These are phyloP conservation scores for Pterois miles DNA, from an alignment of 2,797 vertebrate genomes.

Conservation along the genomic window DNA sequence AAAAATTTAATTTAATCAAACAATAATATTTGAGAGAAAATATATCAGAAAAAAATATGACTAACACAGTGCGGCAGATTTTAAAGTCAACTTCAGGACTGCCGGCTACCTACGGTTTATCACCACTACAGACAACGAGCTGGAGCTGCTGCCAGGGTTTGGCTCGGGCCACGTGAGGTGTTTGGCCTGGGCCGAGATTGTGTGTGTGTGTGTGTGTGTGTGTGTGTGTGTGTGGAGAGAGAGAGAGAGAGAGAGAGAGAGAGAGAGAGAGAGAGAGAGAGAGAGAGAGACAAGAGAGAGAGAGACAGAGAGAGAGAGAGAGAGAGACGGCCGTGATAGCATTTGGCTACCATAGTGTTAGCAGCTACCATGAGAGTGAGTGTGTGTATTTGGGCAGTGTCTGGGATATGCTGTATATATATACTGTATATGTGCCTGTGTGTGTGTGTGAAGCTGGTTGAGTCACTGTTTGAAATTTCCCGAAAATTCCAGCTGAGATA, in stretches of 20 bases:
- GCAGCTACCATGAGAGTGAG: slow-evolving; percentile 25
- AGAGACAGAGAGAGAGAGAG: slow-evolving; percentile 20
- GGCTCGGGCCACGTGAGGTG: slow-evolving; percentile 63
- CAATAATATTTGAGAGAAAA: neutral
- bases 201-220: slow-evolving; percentile 8
- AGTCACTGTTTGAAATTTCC: slow-evolving; percentile 76
- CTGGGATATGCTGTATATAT: slow-evolving; percentile 29
- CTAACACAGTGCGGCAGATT: slow-evolving; percentile 8
- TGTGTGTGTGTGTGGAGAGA: slow-evolving; percentile 4
- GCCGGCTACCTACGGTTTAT: slow-evolving; percentile 45
- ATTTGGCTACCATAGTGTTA: slow-evolving; percentile 60
- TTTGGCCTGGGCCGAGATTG: slow-evolving; percentile 64
- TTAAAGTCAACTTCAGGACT: slow-evolving; percentile 20
- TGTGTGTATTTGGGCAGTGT: slow-evolving; percentile 54
- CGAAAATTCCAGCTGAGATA: slow-evolving; percentile 80
- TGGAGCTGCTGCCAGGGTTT: slow-evolving; percentile 68
- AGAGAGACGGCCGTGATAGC: slow-evolving; percentile 49
- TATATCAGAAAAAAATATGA: slow-evolving; percentile 4
- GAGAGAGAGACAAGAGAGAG: slow-evolving; percentile 18
- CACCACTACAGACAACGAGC: slow-evolving; percentile 58
- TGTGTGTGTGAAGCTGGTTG: slow-evolving; percentile 40
- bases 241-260: slow-evolving; percentile 23
- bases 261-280: slow-evolving; percentile 10
- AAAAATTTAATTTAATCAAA: neutral
- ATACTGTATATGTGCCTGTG: neutral